Evolutionary conservation across 1,140 invertebrate genomes (phyloP), one percentile per base, ranked within the genome.

Genomic region (Cyphomyrmex costatus): DNA sequence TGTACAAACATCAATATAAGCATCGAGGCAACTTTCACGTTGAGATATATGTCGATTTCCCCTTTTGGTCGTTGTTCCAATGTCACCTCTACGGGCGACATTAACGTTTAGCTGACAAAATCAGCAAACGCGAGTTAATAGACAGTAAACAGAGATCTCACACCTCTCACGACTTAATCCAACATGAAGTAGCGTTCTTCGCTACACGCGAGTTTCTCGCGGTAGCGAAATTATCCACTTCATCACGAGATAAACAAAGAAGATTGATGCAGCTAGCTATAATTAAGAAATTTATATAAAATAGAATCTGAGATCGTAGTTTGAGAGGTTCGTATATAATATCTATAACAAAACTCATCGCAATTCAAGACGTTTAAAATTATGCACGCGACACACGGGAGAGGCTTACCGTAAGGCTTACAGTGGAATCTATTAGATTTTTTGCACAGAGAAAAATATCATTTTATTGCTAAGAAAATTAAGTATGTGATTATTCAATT

Each of bases 11-110:
- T 78, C 33, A 27, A 78, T 36, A 6, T 16, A 65, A n/a, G 51
- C 19, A 24, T 16, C 33, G 19, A 63, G 42, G 65, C 42, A 65
- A 65, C 76, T 78, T 78, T 78, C 76, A 78, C 60, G 19, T 46
- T 19, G 42, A 21, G 16, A 33, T 21, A 36, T 65, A 30, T 60
- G 58, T 12, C 76, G 36, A 78, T 78, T 65, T 78, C 36, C 36
- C 42, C 12, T 65, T 46, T 78, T 8, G 16, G 12, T 21, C 0
- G 12, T 49, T 6, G 24, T n/a, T 46, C 6, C 6, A 36, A n/a
- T n/a, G n/a, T n/a, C 36, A 73, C 19, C 1, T 33, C 49, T n/a
- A n/a, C 36, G 58, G 36, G 16, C 33, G 10, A 1, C 51, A 16
- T 2, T 16, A 66, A 51, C 46, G 10, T 71, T 19, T 27, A 6